Evolutionary conservation across 2,113 vertebrate genomes (phyloP), one percentile per base, ranked within the genome.

Genomic region (Vombatus ursinus): DNA sequence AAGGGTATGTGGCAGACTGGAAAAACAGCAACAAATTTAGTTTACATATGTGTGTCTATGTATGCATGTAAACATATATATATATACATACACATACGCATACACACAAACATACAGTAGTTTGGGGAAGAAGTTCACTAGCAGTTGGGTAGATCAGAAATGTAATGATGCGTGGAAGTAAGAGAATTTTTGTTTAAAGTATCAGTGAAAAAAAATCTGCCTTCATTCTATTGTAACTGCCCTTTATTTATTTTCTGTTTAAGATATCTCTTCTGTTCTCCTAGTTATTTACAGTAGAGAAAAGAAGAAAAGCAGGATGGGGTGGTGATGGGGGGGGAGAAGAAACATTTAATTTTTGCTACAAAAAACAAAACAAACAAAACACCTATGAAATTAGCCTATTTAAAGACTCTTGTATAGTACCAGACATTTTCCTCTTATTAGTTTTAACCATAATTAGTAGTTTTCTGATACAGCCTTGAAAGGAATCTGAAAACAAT

Each of bases 401-500:
- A 89, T 52, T 53, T 3, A 0, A 44, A 53, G 9, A 44, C 52
- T 95, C 31, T 48, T 61, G 51, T 44, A 22, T 61, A 90, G 68
- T 77, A 90, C 2, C 77, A 90, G 57, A 95, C 94, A 54, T 10
- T 50, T 54, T 52, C 47, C 77, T 19, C 10, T 57, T 84, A 50
- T 50, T 52, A 51, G 94, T 54, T 96, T 93, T 93, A 94, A 68
- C 89, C 25, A 16, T 84, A 96, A 96, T 96, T 84, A 90, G 51
- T 97, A 28, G 48, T 94, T 94, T 97, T 95, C 94, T 57, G 52
- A 89, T 26, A 89, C 91, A 49, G 92, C 91, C 91, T 91, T 95
- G 95, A 77, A 92, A 90, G 49, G 50, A 89, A 92, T 51, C 68
- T 50, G 95, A 90, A 96, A 54, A 92, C 92, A 93, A 92, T 31